phyloP scores from a whole-genome alignment of 1,140 invertebrate species.

The Drosophila pseudoobscura region DNA sequence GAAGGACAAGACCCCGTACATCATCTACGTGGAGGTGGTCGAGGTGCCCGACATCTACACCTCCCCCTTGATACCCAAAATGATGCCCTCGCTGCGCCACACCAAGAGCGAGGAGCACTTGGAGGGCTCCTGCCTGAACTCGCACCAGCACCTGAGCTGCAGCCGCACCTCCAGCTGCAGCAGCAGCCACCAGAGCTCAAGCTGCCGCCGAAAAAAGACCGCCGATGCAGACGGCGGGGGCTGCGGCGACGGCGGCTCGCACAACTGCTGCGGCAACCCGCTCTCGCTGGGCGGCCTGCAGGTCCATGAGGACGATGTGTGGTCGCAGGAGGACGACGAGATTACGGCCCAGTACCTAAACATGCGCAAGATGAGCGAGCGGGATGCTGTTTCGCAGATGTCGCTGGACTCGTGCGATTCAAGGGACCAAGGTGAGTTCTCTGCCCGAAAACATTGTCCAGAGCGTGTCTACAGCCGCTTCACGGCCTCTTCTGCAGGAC shows the following conservation, averaged over 20 bases:
- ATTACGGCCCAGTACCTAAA: slow-evolving; percentile 86
- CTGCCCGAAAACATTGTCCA: too few relatives aligned
- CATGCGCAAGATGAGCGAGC: slow-evolving; percentile 87
- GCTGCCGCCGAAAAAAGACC: slow-evolving; percentile 60
- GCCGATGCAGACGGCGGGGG: slow-evolving; percentile 28
- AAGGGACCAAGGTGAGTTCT: slow-evolving; percentile 87
- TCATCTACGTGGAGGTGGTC: slow-evolving; percentile 98
- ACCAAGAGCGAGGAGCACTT: slow-evolving; percentile 94
- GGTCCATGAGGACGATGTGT: slow-evolving; percentile 84
- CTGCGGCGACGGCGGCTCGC: slow-evolving; percentile 33
- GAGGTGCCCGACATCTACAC: slow-evolving; percentile 94
- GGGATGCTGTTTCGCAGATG: slow-evolving; percentile 95
- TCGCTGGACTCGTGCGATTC: slow-evolving; percentile 96
- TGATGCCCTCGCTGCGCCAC: slow-evolving; percentile 91
- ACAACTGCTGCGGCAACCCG: slow-evolving; percentile 26
- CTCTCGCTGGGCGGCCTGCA: slow-evolving; percentile 65
- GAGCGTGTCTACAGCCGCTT: neutral
- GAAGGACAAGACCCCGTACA: slow-evolving; percentile 99
- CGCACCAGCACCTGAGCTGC: slow-evolving; percentile 59
- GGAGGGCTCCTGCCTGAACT: slow-evolving; percentile 70
- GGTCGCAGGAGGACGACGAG: slow-evolving; percentile 98
- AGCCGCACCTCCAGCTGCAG: slow-evolving; percentile 73
- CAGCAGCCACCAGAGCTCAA: slow-evolving; percentile 65
- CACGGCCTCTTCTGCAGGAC: slow-evolving; percentile 29
- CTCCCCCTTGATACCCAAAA: slow-evolving; percentile 91